These are phyloP conservation scores for Nemoura dubitans DNA, from an alignment of 2,888 invertebrate species.

Conservation along the genomic window DNA sequence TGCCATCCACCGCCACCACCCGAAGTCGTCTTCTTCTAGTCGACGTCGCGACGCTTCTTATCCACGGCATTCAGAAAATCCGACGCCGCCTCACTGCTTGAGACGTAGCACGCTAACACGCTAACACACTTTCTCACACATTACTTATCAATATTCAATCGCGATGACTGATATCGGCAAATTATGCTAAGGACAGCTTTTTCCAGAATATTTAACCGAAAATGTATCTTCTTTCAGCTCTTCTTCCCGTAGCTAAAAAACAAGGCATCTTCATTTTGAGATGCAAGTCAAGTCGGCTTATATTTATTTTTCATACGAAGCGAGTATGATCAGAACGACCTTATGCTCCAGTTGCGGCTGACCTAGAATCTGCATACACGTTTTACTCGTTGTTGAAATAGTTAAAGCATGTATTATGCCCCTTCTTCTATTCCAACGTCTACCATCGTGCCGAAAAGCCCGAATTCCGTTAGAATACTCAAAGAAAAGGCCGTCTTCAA, in stretches of 20 bases:
- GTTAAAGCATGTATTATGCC: too few species aligned
- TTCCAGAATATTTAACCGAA: not conserved
- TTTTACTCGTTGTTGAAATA: not conserved
- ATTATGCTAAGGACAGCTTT: not conserved
- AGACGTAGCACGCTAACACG: not conserved
- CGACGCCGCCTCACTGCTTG: not conserved
- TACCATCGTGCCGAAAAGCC: too few species aligned
- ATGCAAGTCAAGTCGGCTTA: too few species aligned
- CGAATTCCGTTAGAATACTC: too few species aligned
- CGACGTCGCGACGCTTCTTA: not conserved
- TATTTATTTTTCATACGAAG: too few species aligned
- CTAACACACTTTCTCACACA: not conserved
- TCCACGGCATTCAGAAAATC: not conserved
- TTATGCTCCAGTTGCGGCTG: too few species aligned
- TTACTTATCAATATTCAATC: conserved; percentile 25
- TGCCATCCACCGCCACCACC: conserved; percentile 1
- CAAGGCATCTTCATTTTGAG: too few species aligned
- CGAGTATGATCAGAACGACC: too few species aligned
- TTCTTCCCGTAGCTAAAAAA: too few species aligned
- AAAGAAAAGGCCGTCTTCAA: not conserved
- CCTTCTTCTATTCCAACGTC: too few species aligned
- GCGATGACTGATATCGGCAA: not conserved
- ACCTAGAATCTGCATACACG: not conserved
- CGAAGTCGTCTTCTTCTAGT: not conserved
- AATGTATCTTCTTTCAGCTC: too few species aligned